Percentiles rank a stretch among this genome's conserved stretches.
Conservation (phyloP, 1,140 invertebrate genomes). For the Chironomus striatipennis region DNA sequence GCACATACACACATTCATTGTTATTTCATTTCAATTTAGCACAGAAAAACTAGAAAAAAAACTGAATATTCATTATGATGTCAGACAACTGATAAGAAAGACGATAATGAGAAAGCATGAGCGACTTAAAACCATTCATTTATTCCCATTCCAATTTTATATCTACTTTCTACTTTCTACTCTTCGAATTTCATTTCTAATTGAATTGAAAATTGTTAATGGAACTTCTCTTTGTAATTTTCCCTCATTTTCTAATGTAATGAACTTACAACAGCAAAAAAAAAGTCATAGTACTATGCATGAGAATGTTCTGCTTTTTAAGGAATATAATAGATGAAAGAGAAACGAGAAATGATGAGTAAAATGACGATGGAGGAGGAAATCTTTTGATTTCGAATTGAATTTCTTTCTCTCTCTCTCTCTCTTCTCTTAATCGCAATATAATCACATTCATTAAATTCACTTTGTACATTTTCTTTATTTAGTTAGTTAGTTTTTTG, state of each 20-base stretch:
- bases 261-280: too few relatives aligned
- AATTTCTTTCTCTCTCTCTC: background rate
- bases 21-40: too few relatives aligned
- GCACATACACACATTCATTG: too few relatives aligned
- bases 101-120: background rate
- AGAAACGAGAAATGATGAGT: too few relatives aligned
- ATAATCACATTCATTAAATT: background rate
- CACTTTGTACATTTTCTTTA: too few relatives aligned
- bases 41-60: background rate
- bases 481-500: too few relatives aligned
- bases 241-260: background rate
- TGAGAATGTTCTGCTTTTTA: too few relatives aligned
- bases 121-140: background rate
- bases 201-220: slow-evolving; percentile 4
- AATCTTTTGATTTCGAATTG: too few relatives aligned
- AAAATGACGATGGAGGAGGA: too few relatives aligned
- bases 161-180: background rate
- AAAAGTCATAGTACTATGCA: too few relatives aligned
- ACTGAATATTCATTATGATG: slow-evolving; percentile 5
- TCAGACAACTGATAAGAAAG: background rate
- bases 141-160: background rate
- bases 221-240: background rate
- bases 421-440: background rate
- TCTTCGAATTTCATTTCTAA: background rate
- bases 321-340: too few relatives aligned